A percentile compares a stretch with the other conserved stretches of the same genome.
phyloP scores from a whole-genome alignment of 2,888 invertebrate genomes.

The Microchrysa polita region DNA sequence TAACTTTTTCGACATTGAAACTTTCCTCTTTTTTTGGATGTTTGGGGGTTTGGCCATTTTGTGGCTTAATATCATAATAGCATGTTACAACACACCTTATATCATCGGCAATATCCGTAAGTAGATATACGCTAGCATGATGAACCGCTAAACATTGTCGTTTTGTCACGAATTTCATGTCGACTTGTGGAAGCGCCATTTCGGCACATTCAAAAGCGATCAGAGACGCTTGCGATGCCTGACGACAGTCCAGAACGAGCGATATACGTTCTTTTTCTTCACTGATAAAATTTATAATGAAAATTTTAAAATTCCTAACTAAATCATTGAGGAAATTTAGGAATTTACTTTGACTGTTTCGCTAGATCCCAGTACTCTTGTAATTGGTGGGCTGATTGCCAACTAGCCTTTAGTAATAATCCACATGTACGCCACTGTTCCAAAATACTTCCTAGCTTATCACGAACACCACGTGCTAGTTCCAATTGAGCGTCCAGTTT shows the following conservation, averaged over 20 bases:
- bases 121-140: slow-evolving; percentile 61
- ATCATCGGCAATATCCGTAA: slow-evolving; percentile 62
- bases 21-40: neutral
- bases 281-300: slow-evolving; percentile 50
- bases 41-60: neutral
- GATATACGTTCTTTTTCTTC: slow-evolving; percentile 59
- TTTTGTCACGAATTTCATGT: slow-evolving; percentile 60
- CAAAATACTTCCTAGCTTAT: slow-evolving; percentile 61
- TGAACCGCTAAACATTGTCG: slow-evolving; percentile 61
- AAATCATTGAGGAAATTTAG: neutral
- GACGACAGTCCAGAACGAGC: slow-evolving; percentile 59
- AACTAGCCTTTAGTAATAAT: slow-evolving; percentile 58
- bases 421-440: slow-evolving; percentile 65
- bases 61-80: neutral
- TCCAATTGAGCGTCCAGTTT: slow-evolving; percentile 61
- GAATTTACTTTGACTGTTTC: slow-evolving; percentile 54
- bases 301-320: neutral
- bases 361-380: slow-evolving; percentile 59
- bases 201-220: slow-evolving; percentile 62
- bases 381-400: slow-evolving; percentile 59
- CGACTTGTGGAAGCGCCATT: slow-evolving; percentile 61
- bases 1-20: too few species aligned
- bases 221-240: slow-evolving; percentile 59
- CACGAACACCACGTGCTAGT: slow-evolving; percentile 60
- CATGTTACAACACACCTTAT: slow-evolving; percentile 53